Base-by-base conservation (phyloP, 2,113 vertebrate genomes). In the Eonycteris spelaea region DNA sequence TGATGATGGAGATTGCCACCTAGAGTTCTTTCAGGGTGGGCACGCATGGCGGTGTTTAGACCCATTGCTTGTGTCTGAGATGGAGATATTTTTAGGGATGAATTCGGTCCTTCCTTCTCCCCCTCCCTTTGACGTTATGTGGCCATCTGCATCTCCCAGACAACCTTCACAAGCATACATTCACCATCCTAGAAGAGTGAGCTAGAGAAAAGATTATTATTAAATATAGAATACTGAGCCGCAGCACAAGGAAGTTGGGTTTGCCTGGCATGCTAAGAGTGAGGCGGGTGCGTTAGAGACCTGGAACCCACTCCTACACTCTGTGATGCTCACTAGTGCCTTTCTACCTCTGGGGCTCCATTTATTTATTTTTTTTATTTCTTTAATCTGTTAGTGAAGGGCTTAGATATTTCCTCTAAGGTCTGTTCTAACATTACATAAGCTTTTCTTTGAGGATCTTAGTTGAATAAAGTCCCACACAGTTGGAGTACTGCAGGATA, bases 111-210 rank as follows among this genome's bases (percentile, higher is more conserved):
- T 98, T 53, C 77, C 55, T 96, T 70, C 57, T 80, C 77, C 95
- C 70, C 94, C 91, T 94, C 67, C 80, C 91, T 97, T 93, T 93
- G 86, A 97, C 95, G 97, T 95, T 95, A 96, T 84, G 89, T 83
- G 92, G 96, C 97, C 97, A 97, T 97, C 96, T 98, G 97, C 75
- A 61, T 97, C 95, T 97, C 93, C 95, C 93, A 96, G 97, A 93
- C 95, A 97, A 95, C 95, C 86, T 95, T 93, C 86, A 45, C 86
- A 86, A 83, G 71, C 77, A 38, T 70, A 57, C 35, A 65, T 59
- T 88, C 33, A 43, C 89, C 38, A 53, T 78, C 86, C 89, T 74
- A 85, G 87, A 75, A 96, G 83, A 96, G 82, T 53, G 51, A 68
- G 77, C 55, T 43, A n/a, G 61, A 86, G 88, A 95, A 95, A 93